Percentiles rank a stretch among this genome's conserved stretches.
Conservation (phyloP, 2,888 invertebrate genomes). For the Cephus runcator region DNA sequence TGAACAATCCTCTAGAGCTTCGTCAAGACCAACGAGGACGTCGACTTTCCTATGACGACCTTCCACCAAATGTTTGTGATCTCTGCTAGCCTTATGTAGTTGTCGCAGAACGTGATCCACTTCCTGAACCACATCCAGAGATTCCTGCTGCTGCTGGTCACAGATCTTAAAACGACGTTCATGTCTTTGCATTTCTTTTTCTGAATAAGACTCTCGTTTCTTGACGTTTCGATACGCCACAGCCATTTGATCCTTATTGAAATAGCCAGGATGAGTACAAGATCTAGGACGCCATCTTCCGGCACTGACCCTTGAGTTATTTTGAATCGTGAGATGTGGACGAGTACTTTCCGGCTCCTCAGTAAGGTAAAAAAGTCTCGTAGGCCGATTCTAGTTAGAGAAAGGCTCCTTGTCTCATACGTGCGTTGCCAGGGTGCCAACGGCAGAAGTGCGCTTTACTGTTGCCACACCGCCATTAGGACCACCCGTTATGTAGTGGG, state of each 20-base stretch:
- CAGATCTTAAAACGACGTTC: background rate
- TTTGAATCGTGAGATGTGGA: background rate
- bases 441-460: constrained; percentile 68
- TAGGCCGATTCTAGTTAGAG: constrained; percentile 53
- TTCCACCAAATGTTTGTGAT: constrained; percentile 52
- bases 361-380: constrained; percentile 21
- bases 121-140: constrained; percentile 19
- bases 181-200: background rate
- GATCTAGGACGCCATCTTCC: background rate
- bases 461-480: constrained; percentile 70
- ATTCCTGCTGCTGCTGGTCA: background rate
- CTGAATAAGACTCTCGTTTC: background rate
- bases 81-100: constrained; percentile 51
- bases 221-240: background rate
- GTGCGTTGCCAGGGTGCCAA: constrained; percentile 74
- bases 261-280: background rate
- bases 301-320: background rate
- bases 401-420: constrained; percentile 67
- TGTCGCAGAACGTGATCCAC: constrained; percentile 52
- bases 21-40: background rate
- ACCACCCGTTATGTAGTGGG: constrained; percentile 63
- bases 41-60: constrained; percentile 33
- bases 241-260: background rate
- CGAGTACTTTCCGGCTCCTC: background rate
- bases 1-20: background rate